Conservation (phyloP, 64 coral and sea anemone genomes). For the Pachyseris speciosa region DNA sequence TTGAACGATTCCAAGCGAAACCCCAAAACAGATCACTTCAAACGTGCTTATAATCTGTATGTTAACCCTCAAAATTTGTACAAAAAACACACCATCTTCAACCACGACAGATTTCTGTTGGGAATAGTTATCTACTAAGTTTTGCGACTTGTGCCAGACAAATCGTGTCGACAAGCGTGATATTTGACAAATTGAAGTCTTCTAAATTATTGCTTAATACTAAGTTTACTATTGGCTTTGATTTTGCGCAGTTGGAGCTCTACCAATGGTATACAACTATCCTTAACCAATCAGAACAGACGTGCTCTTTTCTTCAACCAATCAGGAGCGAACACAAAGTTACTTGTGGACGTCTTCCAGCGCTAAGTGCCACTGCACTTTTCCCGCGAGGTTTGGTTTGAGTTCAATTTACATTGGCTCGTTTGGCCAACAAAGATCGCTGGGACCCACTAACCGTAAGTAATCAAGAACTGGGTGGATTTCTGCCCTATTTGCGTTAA, state of each 20-base stretch:
- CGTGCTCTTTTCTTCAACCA: neutral
- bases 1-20: neutral
- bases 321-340: neutral
- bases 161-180: neutral
- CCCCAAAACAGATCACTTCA: neutral
- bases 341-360: neutral
- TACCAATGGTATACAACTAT: neutral
- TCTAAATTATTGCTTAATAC: too few species aligned
- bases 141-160: neutral
- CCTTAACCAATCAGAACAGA: neutral
- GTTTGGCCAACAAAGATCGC: too few species aligned
- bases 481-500: slow-evolving; percentile 70
- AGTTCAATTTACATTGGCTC: too few species aligned
- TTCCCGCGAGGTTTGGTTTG: neutral
- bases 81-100: too few species aligned
- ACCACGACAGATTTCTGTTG: too few species aligned
- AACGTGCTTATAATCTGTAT: neutral
- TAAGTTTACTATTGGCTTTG: neutral
- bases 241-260: neutral
- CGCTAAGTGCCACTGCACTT: neutral
- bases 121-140: too few species aligned
- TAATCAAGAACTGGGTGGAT: slow-evolving; percentile 82
- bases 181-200: too few species aligned
- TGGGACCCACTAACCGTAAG: neutral
- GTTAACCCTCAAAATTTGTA: too few species aligned